Evolutionary conservation across 2,888 invertebrate genomes (phyloP).

Genomic region (Margaritifera margaritifera): DNA sequence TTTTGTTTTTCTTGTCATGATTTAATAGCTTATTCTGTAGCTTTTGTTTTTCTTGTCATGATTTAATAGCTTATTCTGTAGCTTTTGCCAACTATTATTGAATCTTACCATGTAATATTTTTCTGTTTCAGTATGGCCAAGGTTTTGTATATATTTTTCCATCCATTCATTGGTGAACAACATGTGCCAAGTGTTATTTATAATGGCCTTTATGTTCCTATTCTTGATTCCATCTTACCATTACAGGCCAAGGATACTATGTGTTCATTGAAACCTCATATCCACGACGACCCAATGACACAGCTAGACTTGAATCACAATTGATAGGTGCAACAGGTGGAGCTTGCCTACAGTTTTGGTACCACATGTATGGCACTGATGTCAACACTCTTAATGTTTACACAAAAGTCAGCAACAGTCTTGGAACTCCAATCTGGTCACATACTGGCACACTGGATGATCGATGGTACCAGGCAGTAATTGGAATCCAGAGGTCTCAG

Average conservation of each 20-base stretch:
- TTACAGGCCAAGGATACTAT: conserved; percentile 71
- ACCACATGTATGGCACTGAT: conserved; percentile 66
- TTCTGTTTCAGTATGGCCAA: no score
- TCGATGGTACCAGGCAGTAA: conserved; percentile 56
- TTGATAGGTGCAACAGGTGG: conserved; percentile 28
- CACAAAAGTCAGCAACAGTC: conserved; percentile 29
- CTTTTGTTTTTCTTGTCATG: no score
- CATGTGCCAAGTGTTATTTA: no score
- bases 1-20: no score
- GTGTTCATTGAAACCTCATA: conserved; percentile 60
- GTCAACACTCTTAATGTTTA: conserved; percentile 63
- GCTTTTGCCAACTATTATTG: no score
- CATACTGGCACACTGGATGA: conserved; percentile 55
- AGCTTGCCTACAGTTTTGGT: conserved; percentile 64
- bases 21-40: no score
- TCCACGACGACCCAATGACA: conserved; percentile 54
- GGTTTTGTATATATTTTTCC: no score
- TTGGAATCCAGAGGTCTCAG: conserved; percentile 19
- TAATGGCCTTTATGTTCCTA: no score
- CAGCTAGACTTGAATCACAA: conserved; percentile 54
- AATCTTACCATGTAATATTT: no score
- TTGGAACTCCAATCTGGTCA: conserved; percentile 52
- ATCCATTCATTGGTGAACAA: no score
- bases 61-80: no score
- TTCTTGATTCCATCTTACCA: neutral